Evolutionary conservation across 1,140 invertebrate species (phyloP).

Genomic region (Drosophila willistoni): DNA sequence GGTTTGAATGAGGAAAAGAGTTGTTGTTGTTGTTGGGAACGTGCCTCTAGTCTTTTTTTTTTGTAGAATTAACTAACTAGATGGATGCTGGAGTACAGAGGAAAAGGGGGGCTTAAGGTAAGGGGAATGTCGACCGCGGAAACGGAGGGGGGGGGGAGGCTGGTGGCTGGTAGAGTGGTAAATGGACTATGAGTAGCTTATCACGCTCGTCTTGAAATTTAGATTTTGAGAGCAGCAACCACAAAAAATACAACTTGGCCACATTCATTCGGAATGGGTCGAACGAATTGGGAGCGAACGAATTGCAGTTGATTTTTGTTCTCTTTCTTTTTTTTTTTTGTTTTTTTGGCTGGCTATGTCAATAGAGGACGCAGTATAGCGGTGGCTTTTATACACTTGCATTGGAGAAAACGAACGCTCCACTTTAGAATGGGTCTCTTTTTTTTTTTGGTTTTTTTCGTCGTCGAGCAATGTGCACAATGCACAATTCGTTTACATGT

Average conservation of each 20-base stretch:
- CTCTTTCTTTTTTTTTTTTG: neutral
- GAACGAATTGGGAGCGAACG: conserved; percentile 1
- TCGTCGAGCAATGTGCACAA: neutral
- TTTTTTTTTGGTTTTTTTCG: neutral
- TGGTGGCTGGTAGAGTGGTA: neutral
- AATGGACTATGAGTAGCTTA: conserved; percentile 11
- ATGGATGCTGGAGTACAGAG: neutral
- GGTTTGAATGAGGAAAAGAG: no score
- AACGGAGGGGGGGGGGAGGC: neutral
- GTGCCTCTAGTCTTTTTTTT: no score
- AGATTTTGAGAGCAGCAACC: neutral
- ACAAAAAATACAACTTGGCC: conserved; percentile 1
- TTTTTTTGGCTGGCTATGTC: neutral
- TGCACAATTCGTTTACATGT: neutral
- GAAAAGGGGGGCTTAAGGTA: neutral
- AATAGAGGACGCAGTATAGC: neutral
- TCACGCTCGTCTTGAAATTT: conserved; percentile 11
- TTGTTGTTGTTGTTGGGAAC: no score
- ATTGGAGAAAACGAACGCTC: conserved; percentile 7
- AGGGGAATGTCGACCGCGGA: no score
- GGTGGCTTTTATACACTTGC: conserved; percentile 1
- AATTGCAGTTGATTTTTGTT: conserved; percentile 5
- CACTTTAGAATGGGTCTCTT: neutral
- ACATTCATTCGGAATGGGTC: neutral
- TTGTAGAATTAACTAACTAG: conserved; percentile 3